phyloP scores from a whole-genome alignment of 2,113 vertebrate genomes.

The Heptranchias perlo region DNA sequence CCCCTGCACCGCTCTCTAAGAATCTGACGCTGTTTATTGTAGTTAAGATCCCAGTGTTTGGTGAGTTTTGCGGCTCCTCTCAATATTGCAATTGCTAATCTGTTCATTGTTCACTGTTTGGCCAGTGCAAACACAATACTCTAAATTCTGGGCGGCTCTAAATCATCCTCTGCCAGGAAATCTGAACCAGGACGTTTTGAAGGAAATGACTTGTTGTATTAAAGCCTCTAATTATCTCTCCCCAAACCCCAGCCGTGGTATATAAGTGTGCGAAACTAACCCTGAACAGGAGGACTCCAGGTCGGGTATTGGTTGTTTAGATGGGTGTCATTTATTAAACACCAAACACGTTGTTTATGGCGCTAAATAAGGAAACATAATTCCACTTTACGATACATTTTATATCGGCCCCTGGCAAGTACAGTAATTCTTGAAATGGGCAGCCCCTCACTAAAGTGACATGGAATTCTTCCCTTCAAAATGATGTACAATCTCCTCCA shows the following conservation, averaged over 20 bases:
- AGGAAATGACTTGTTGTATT: background rate
- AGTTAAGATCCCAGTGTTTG: background rate
- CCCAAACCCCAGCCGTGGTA: background rate
- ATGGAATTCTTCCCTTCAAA: background rate
- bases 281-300: background rate
- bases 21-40: background rate
- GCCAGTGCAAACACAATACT: background rate
- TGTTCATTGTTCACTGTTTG: background rate
- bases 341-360: background rate
- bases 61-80: background rate
- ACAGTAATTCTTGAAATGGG: background rate
- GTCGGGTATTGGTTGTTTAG: background rate
- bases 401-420: background rate
- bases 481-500: background rate
- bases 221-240: background rate
- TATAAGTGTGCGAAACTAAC: background rate
- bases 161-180: background rate
- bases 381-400: background rate
- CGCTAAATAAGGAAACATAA: background rate
- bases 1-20: background rate
- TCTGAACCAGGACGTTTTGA: background rate
- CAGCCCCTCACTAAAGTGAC: background rate
- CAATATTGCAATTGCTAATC: background rate
- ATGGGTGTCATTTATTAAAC: background rate
- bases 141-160: background rate